These are phyloP conservation scores for Mola mola DNA, from an alignment of 2,113 vertebrate species.

Conservation along the genomic window DNA sequence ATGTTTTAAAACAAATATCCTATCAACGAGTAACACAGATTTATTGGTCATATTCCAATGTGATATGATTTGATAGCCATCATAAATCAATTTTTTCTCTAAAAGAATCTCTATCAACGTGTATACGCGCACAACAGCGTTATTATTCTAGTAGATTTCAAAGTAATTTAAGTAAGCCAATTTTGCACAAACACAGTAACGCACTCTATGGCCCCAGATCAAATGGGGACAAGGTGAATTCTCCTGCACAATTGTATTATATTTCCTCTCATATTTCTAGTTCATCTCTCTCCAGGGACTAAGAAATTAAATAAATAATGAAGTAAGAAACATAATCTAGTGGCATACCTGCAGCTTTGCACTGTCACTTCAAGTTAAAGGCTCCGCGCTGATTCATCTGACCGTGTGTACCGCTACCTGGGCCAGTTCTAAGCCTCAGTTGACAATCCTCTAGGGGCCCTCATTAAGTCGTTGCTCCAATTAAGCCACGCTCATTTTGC, in stretches of 20 bases:
- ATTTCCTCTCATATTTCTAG: conserved; percentile 33
- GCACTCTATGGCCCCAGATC: too few species aligned
- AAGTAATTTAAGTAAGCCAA: too few species aligned
- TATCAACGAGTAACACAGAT: too few species aligned
- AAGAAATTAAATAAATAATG: not conserved
- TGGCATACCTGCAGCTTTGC: conserved; percentile 14
- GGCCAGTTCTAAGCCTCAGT: conserved; percentile 69
- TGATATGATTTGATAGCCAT: too few species aligned
- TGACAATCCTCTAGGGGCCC: conserved; percentile 68
- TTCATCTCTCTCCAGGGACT: conserved; percentile 27
- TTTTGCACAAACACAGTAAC: too few species aligned
- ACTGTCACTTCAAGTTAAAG: conserved; percentile 40
- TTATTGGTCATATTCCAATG: too few species aligned
- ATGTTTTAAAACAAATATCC: not conserved
- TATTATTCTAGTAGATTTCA: too few species aligned
- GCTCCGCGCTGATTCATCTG: conserved; percentile 54
- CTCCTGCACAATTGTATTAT: conserved; percentile 18
- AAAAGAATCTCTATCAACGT: too few species aligned
- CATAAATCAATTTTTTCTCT: too few species aligned
- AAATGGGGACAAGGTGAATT: too few species aligned
- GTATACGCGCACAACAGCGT: too few species aligned
- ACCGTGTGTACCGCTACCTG: conserved; percentile 71
- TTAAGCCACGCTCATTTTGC: conserved; percentile 72
- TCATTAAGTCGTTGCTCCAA: conserved; percentile 79
- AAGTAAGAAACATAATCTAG: not conserved